phyloP scores from a whole-genome alignment of 2,113 vertebrate species.

The Lagopus leucura region DNA sequence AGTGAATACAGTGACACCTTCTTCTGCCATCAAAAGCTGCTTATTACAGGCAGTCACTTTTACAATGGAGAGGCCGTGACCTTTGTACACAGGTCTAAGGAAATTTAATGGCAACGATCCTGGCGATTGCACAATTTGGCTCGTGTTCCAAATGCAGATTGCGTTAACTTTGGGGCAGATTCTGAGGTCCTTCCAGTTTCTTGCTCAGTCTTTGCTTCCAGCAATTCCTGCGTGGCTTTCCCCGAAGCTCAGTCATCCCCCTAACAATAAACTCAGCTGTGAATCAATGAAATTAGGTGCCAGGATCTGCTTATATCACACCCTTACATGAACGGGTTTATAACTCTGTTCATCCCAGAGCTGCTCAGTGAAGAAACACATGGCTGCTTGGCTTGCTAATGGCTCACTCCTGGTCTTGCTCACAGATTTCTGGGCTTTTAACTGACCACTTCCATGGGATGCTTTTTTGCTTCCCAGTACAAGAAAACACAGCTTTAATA shows the following conservation, averaged over 20 bases:
- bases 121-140: neutral
- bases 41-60: neutral
- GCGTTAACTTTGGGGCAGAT: neutral
- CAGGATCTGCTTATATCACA: neutral
- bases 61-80: neutral
- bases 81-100: neutral
- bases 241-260: neutral
- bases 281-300: neutral
- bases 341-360: neutral
- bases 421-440: neutral
- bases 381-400: neutral
- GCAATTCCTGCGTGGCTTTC: fast-evolving
- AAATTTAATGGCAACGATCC: neutral
- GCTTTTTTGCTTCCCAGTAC: neutral
- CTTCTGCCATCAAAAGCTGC: neutral
- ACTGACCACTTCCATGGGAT: neutral
- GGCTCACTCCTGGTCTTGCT: neutral
- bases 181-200: neutral
- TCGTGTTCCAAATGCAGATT: neutral
- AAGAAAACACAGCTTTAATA: neutral
- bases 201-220: neutral
- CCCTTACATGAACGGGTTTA: neutral
- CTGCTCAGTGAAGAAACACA: neutral
- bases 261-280: neutral
- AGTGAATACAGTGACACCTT: neutral